Evolutionary conservation across 2,113 vertebrate genomes (phyloP).

Genomic region (Entelurus aequoreus): DNA sequence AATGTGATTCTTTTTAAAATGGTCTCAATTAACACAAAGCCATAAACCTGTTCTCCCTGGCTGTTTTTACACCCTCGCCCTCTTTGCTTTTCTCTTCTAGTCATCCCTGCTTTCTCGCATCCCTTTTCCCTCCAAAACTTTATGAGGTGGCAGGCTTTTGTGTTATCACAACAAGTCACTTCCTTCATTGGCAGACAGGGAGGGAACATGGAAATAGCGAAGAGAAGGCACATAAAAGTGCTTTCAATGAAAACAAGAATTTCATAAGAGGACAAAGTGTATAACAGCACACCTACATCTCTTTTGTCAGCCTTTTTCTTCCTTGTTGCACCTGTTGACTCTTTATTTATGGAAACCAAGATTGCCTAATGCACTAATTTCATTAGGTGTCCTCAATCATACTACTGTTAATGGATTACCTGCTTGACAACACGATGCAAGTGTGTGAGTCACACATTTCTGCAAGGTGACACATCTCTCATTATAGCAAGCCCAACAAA

Average conservation of each 20-base stretch:
- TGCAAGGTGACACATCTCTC: slow-evolving; percentile 47
- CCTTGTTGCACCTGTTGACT: background rate
- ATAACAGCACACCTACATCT: no score
- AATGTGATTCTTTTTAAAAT: slow-evolving; percentile 57
- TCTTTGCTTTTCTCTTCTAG: slow-evolving; percentile 53
- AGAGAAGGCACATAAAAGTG: slow-evolving; percentile 48
- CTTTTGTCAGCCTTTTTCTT: background rate
- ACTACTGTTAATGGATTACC: slow-evolving; percentile 47
- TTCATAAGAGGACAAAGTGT: background rate
- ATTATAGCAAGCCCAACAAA: slow-evolving; percentile 25
- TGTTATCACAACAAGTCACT: slow-evolving; percentile 45
- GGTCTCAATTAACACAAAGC: slow-evolving; percentile 60
- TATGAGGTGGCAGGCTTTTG: slow-evolving; percentile 63
- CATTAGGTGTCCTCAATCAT: slow-evolving; percentile 13
- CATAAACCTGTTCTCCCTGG: slow-evolving; percentile 58
- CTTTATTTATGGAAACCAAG: background rate
- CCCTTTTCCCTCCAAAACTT: slow-evolving; percentile 56
- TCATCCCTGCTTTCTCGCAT: slow-evolving; percentile 43
- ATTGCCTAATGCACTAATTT: slow-evolving; percentile 10
- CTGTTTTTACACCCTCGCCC: slow-evolving; percentile 44
- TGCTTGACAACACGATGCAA: slow-evolving; percentile 32
- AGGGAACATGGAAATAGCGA: slow-evolving; percentile 41
- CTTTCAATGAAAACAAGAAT: slow-evolving; percentile 17
- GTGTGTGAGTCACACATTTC: slow-evolving; percentile 48
- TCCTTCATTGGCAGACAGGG: slow-evolving; percentile 40